phyloP scores from a whole-genome alignment of 2,888 invertebrate species.

The Incurvaria masculella region DNA sequence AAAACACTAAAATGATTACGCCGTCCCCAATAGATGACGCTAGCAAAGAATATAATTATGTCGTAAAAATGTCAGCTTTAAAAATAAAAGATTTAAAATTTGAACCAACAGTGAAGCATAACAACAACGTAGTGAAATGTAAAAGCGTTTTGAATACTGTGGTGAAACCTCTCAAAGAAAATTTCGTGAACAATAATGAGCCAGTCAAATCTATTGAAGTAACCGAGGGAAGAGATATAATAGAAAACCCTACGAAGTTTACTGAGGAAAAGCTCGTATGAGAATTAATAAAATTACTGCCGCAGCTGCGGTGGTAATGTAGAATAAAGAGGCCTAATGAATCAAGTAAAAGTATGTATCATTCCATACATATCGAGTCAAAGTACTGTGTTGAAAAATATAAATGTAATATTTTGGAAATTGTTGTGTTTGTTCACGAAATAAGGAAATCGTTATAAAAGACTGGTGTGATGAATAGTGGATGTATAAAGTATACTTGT shows the following conservation, averaged over 20 bases:
- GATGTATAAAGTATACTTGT: background rate
- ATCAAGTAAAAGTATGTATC: background rate
- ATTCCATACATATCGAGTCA: background rate
- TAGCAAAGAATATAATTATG: slow-evolving; percentile 15
- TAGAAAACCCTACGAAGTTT: slow-evolving; percentile 39
- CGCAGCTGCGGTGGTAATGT: background rate
- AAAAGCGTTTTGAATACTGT: slow-evolving; percentile 21
- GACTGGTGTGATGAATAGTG: background rate
- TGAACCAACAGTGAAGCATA: slow-evolving; percentile 18
- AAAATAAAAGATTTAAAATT: slow-evolving; percentile 23
- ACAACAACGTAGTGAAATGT: slow-evolving; percentile 32
- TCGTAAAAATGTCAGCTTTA: slow-evolving; percentile 33
- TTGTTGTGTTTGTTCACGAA: background rate
- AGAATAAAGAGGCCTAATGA: background rate
- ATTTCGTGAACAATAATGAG: slow-evolving; percentile 35
- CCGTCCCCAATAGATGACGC: slow-evolving; percentile 4
- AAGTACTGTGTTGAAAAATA: background rate
- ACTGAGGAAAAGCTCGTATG: slow-evolving; percentile 51
- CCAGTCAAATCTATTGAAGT: slow-evolving; percentile 20
- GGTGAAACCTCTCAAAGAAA: slow-evolving; percentile 25
- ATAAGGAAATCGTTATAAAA: background rate
- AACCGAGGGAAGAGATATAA: slow-evolving; percentile 25
- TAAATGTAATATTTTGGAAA: background rate
- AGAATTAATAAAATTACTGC: slow-evolving; percentile 18
- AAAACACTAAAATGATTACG: slow-evolving; percentile 29